Base-by-base conservation (phyloP, 1,140 invertebrate species). In the Sarcophaga bullata region DNA sequence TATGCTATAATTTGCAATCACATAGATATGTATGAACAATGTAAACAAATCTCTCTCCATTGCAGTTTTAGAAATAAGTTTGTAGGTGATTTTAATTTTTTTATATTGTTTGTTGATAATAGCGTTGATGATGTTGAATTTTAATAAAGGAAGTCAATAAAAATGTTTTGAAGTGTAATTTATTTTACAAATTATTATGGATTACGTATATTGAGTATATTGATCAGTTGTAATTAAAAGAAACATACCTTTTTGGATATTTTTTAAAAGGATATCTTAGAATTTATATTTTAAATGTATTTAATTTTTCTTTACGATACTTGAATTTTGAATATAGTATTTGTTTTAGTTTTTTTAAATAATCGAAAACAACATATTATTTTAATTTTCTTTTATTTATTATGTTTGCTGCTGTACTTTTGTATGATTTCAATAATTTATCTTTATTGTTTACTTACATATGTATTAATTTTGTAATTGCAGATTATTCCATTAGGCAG, bases 401-500 rank as follows among this genome's bases (percentile, higher is more conserved):
- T 11, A 37, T 4, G 25, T 13, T 58, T 13, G 9, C 15, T 54
- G 3, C 54, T 58, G 6, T 68, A 19, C 6, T 68, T 68, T 68
- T 19, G 50, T 10, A 52, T 52, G 25, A 37, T 37, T 37, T 37
- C 25, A 37, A 37, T 37, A 37, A 37, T 4, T 52, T 52, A 6
- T 52, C 62, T 68, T 9, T 37, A 37, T 37, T 37, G 25, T 37
- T 37, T 37, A 13, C 54, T 58, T 13, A n/a, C n/a, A n/a, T n/a
- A 58, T 58, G 37, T 15, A 13, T 73, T 19, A 19, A 46, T 78
- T 68, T 25, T 82, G 13, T 81, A 2, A 8, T 80, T 81, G 0
- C 50, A 89, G 88, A 93, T 98, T 48, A 96, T 98, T 86, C 98
- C 98, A 19, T 92, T 97, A 85, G 98, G 98, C 83, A 96, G 93